A percentile compares a stretch with the other conserved stretches of the same genome.
Conservation (phyloP, 2,113 vertebrate species). For the Alligator sinensis region DNA sequence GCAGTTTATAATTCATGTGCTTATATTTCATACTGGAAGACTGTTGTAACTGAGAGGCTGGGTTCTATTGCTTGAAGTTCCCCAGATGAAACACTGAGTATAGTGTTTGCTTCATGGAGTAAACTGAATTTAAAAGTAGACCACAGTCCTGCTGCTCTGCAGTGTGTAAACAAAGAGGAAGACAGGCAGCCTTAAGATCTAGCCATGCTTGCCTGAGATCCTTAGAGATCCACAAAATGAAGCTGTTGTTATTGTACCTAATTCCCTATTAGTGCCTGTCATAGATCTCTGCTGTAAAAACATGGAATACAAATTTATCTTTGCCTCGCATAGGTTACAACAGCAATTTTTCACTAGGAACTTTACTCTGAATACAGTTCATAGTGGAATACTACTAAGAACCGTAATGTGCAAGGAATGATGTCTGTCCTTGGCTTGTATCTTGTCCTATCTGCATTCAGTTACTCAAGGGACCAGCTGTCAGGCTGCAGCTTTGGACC, state of each 20-base stretch:
- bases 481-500: no score
- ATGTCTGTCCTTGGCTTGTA: not conserved
- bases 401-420: not conserved
- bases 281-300: no score
- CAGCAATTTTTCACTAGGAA: not conserved
- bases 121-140: not conserved
- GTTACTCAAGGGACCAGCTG: not conserved
- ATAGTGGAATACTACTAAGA: not conserved
- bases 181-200: not conserved
- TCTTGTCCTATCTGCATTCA: not conserved
- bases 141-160: not conserved
- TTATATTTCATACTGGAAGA: not conserved
- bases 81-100: not conserved
- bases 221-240: not conserved
- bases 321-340: not conserved
- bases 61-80: fast-evolving
- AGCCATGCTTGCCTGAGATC: fast-evolving
- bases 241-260: not conserved
- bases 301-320: no score
- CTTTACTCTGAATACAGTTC: not conserved
- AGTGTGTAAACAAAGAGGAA: not conserved
- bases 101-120: not conserved
- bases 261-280: not conserved
- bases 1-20: not conserved
- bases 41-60: not conserved